phyloP scores from a whole-genome alignment of 2,797 vertebrate genomes.

The Lophius americanus region DNA sequence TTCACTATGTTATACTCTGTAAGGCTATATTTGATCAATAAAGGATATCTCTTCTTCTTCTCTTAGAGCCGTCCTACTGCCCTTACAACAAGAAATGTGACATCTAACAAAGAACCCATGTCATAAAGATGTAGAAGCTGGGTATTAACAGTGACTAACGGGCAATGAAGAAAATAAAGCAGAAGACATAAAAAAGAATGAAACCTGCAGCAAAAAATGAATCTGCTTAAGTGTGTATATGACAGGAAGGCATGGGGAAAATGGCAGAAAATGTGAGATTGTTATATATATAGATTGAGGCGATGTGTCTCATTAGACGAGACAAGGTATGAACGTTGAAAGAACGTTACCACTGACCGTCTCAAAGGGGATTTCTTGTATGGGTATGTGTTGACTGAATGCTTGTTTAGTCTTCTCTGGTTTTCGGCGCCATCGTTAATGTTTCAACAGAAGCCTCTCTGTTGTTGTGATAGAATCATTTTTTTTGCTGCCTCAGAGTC shows the following conservation, averaged over 20 bases:
- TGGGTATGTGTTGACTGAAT: conserved; percentile 47
- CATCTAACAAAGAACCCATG: neutral
- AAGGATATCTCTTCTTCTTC: neutral
- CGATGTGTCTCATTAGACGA: conserved; percentile 59
- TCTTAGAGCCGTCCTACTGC: neutral
- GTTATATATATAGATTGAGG: conserved; percentile 28
- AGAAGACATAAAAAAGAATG: neutral
- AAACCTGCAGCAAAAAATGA: conserved; percentile 15
- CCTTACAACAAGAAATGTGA: neutral
- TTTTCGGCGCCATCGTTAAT: conserved; percentile 35
- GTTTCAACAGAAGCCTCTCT: conserved; percentile 47
- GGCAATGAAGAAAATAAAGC: conserved; percentile 1
- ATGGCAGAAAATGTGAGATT: conserved; percentile 19
- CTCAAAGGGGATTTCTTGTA: conserved; percentile 50
- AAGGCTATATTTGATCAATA: too few species aligned
- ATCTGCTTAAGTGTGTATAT: neutral
- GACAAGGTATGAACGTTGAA: conserved; percentile 52
- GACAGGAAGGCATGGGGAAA: conserved; percentile 2
- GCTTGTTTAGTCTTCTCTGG: conserved; percentile 48
- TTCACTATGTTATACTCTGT: too few species aligned
- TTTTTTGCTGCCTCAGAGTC: conserved; percentile 20
- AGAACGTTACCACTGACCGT: conserved; percentile 36
- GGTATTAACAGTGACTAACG: neutral
- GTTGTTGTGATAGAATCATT: conserved; percentile 31
- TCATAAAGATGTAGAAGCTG: conserved; percentile 12